phyloP scores from a whole-genome alignment of 2,113 vertebrate species.

The Corythoichthys haematopterus region DNA sequence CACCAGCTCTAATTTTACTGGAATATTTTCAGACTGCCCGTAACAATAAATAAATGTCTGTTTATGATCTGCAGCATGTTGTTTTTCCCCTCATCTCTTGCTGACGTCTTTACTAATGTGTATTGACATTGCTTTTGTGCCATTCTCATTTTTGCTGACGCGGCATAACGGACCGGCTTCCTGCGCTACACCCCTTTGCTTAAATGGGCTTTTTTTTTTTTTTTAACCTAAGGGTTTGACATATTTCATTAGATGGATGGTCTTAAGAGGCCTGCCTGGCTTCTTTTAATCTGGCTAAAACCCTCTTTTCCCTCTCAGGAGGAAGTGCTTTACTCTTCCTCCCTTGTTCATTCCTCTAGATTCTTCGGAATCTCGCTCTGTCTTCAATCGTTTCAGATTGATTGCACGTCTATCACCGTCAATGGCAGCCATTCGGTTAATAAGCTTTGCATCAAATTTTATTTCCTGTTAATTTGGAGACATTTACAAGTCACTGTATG shows the following conservation, averaged over 20 bases:
- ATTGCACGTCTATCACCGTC: no score
- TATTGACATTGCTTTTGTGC: slow-evolving; percentile 87
- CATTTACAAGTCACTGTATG: no score
- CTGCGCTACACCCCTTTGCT: slow-evolving; percentile 44
- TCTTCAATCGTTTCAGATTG: no score
- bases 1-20: slow-evolving; percentile 24
- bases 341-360: slow-evolving; percentile 4
- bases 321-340: slow-evolving; percentile 23
- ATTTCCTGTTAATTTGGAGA: no score
- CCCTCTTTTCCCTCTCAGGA: slow-evolving; percentile 62
- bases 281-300: slow-evolving; percentile 86
- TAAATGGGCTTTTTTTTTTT: slow-evolving; percentile 83
- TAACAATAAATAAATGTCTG: slow-evolving; percentile 51
- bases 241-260: slow-evolving; percentile 96
- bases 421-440: no score
- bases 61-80: slow-evolving; percentile 21
- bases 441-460: no score
- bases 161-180: slow-evolving; percentile 36
- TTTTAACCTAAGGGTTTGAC: slow-evolving; percentile 89
- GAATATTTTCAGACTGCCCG: slow-evolving; percentile 28
- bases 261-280: slow-evolving; percentile 81
- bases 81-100: not conserved
- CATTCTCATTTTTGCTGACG: slow-evolving; percentile 61
- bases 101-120: slow-evolving; percentile 72
- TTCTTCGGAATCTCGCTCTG: slow-evolving; percentile 1